A percentile compares a stretch with the other conserved stretches of the same genome.
phyloP scores from a whole-genome alignment of 2,888 invertebrate species.

The Drosophila lacicola region DNA sequence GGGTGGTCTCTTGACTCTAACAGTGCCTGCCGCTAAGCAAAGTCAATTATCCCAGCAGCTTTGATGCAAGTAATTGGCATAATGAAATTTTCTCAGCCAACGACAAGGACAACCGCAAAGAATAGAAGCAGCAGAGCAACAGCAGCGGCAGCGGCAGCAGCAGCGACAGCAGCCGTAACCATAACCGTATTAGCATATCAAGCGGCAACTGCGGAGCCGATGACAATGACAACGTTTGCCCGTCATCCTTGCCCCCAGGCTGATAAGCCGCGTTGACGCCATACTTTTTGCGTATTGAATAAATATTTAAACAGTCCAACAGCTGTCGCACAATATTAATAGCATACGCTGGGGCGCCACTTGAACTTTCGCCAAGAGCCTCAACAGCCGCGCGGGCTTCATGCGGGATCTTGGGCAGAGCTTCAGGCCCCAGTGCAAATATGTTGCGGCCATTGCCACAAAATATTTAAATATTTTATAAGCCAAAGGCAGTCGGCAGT shows the following conservation, averaged over 20 bases:
- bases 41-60: conserved; percentile 83
- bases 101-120: conserved; percentile 78
- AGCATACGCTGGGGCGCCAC: conserved; percentile 62
- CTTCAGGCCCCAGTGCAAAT: conserved; percentile 61
- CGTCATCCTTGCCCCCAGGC: conserved; percentile 23
- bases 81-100: conserved; percentile 81
- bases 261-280: conserved; percentile 52
- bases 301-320: conserved; percentile 76
- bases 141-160: conserved; percentile 5
- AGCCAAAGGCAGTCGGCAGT: conserved; percentile 68
- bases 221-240: conserved; percentile 54
- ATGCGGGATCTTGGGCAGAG: conserved; percentile 12
- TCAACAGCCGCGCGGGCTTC: not conserved
- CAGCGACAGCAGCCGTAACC: conserved; percentile 59
- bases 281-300: conserved; percentile 74
- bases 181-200: conserved; percentile 78
- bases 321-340: conserved; percentile 78
- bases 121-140: conserved; percentile 61
- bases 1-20: conserved; percentile 39
- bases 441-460: conserved; percentile 68
- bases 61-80: conserved; percentile 83
- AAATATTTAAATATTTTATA: conserved; percentile 80
- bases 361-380: conserved; percentile 45
- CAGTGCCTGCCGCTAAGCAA: conserved; percentile 71
- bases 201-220: conserved; percentile 48